Conservation (phyloP, 2,797 vertebrate species). For the Myotis myotis region DNA sequence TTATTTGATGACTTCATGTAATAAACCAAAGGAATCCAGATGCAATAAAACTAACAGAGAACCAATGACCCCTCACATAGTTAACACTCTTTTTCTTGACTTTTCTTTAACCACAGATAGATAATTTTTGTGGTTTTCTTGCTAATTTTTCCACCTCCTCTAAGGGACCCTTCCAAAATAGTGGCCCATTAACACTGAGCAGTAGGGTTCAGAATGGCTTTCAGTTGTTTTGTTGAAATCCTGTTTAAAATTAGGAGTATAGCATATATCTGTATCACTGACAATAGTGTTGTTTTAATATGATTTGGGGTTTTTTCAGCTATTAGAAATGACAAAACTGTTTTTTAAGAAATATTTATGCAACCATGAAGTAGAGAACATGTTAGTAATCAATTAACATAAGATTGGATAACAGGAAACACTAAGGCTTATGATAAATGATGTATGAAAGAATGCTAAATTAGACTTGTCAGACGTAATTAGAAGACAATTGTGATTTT, state of each 20-base stretch:
- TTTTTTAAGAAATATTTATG: constrained; percentile 73
- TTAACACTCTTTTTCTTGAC: neutral
- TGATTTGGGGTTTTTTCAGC: neutral
- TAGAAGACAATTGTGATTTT: constrained; percentile 69
- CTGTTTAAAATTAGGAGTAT: neutral
- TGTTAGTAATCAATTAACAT: constrained; percentile 71
- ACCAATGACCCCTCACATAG: neutral
- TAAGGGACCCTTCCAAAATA: neutral
- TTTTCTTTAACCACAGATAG: neutral
- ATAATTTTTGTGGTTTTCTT: neutral
- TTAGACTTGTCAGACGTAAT: constrained; percentile 76
- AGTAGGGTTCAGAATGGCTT: neutral
- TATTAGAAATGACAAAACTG: constrained; percentile 44
- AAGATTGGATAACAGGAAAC: constrained; percentile 66
- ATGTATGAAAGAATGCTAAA: constrained; percentile 75
- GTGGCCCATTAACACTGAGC: neutral
- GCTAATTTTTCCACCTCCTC: neutral
- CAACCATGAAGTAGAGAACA: constrained; percentile 63
- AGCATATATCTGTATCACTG: neutral
- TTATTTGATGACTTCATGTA: neutral
- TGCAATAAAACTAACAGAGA: neutral
- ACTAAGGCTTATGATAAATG: constrained; percentile 75
- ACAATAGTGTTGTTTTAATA: constrained; percentile 38
- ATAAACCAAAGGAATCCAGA: neutral
- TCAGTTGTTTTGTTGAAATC: constrained; percentile 32